Evolutionary conservation across 1,140 invertebrate species (phyloP), one percentile per base, ranked within the genome.

Genomic region (Odontomachus brunneus): DNA sequence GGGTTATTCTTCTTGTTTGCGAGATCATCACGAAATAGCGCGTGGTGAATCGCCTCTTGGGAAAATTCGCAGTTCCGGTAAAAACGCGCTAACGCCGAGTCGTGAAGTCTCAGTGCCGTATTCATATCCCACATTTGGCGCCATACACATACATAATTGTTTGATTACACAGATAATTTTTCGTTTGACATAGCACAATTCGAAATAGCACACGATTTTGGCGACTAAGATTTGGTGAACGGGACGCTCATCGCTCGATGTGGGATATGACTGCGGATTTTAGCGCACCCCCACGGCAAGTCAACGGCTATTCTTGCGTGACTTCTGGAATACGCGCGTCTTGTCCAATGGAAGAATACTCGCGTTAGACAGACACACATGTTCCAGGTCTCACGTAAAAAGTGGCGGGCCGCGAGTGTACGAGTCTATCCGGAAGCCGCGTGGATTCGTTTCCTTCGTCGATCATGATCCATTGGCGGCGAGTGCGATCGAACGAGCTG

Each of bases 401-500:
- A n/a, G n/a, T n/a, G n/a, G n/a, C n/a, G n/a, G n/a, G n/a, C n/a
- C n/a, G n/a, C n/a, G n/a, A 69, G 33, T 26, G 66, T 48, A 24
- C 66, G 48, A 49, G n/a, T 17, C 24, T 57, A 17, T 57, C 24
- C n/a, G n/a, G 17, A 14, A 44, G 33, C 33, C 44, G 75, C 65
- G 33, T 71, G 69, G 75, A 80, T 71, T 59, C 24, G 51, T 80
- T 57, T 69, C 65, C 51, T 57, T 71, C 65, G 33, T 63, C 26
- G 24, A n/a, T 14, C 14, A 44, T 38, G 65, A 71, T 48, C 29
- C 24, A 19, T 38, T 22, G 69, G 29, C 63, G n/a, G 51, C 48
- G 26, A n/a, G 75, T 80, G 75, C 65, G 75, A 80, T 80, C 65
- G 65, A 80, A 80, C 65, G 75, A 80, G 75, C n/a, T 69, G 17